Evolutionary conservation across 2,888 invertebrate genomes (phyloP).

Genomic region (Melolontha melolontha): DNA sequence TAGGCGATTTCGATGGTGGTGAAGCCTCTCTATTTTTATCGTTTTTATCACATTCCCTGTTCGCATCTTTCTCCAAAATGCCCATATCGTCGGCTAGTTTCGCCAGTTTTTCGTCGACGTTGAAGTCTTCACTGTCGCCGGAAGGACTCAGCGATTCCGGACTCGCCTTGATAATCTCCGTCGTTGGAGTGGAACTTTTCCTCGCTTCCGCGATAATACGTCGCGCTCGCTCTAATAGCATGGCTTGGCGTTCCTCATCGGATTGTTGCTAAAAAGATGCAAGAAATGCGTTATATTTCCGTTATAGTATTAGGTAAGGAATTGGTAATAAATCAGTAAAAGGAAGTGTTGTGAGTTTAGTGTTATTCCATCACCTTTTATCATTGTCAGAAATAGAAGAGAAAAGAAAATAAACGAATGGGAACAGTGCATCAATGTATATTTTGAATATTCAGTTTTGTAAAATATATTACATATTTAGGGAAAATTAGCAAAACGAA

Average conservation of each 20-base stretch:
- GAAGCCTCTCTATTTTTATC: constrained; percentile 1
- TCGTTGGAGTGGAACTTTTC: constrained; percentile 67
- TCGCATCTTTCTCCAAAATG: constrained; percentile 46
- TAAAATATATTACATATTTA: too few relatives aligned
- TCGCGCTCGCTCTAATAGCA: constrained; percentile 88
- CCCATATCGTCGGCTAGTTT: constrained; percentile 46
- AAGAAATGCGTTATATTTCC: not conserved
- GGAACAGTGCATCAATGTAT: too few relatives aligned
- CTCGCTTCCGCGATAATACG: constrained; percentile 90
- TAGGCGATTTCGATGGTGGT: constrained; percentile 58
- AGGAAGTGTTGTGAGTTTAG: too few relatives aligned
- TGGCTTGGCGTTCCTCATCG: constrained; percentile 88
- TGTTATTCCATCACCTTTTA: too few relatives aligned
- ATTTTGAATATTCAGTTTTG: too few relatives aligned
- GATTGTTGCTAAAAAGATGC: constrained; percentile 61
- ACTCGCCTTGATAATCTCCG: constrained; percentile 62
- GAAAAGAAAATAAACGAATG: too few relatives aligned
- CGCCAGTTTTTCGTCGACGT: constrained; percentile 54
- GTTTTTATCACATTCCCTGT: constrained; percentile 9
- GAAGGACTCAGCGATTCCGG: constrained; percentile 56
- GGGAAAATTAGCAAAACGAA: too few relatives aligned
- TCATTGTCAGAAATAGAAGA: too few relatives aligned
- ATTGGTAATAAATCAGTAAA: too few relatives aligned
- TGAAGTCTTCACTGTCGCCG: constrained; percentile 47
- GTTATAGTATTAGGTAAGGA: too few relatives aligned